Evolutionary conservation across 2,888 invertebrate genomes (phyloP), one percentile per base, ranked within the genome.

Genomic region (Tribolium freemani): DNA sequence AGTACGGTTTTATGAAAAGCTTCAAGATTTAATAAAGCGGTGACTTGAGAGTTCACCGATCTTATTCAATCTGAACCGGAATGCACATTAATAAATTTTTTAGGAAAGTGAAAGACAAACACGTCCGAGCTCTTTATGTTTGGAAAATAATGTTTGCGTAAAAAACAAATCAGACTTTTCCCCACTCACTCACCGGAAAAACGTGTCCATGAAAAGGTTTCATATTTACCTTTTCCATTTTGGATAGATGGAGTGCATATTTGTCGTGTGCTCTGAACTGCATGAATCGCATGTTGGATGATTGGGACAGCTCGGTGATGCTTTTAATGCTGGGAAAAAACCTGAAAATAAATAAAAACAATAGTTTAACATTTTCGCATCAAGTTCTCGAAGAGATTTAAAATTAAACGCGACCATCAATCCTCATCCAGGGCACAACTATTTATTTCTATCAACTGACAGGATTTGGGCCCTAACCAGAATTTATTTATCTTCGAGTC

Each of bases 251-350:
- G 79, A 98, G 90, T 5, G 98, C 97, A 86, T 98, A 99, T 84
- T 96, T 95, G 88, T 99, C 98, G 86, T 97, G 96, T 8, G 98
- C 98, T 81, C 98, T 90, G 88, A 99, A 99, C 89, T 98, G 98
- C 97, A 99, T 99, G 86, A 99, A 99, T 81, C 99, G 91, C 99
- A 99, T 99, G 87, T 99, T 99, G 73, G 97, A 97, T 56, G 98
- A 97, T 87, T 98, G 98, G 56, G 97, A 96, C 77, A 99, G 88
- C 88, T 99, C 99, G 48, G 98, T 99, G 84, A 99, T 98, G 83
- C 98, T 98, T 87, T 97, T 96, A 83, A 98, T 98, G 82, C 95
- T 96, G 51, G 99, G 99, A 88, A 99, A 99, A 89, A 99, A 96
- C 89, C 98, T 98, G 89, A 80, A 89, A 88, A 76, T 66, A 54